Evolutionary conservation across 2,797 vertebrate species (phyloP), one percentile per base, ranked within the genome.

Genomic region (Paedocypris micromegethes): DNA sequence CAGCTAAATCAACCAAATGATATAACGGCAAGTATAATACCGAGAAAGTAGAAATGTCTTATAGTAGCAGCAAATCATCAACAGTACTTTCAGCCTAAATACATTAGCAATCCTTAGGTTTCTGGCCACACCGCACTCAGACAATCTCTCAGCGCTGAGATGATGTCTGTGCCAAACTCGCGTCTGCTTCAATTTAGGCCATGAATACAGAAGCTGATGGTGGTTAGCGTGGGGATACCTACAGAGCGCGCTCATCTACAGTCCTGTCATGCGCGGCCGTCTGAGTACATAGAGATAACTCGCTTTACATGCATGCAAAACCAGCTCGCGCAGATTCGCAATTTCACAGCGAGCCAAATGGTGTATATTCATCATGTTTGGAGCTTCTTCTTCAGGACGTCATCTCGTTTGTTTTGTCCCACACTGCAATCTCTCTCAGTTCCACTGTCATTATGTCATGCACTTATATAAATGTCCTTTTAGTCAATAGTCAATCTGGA

Each of bases 281-380:
- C 67, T 62, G 55, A 55, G 49, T 5, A 44, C 58, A 51, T 45
- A 41, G 57, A 65, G 69, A 75, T 78, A 68, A 70, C 52, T 39
- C 23, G 23, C 43, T 66, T 48, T 57, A 53, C 69, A 44, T 59
- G 49, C 66, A 66, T 9, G 41, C 46, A 58, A 66, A 75, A 47
- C 23, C 70, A 51, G 47, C 41, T 58, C 47, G 61, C 57, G 54
- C 66, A 44, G 50, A 63, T 44, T 70, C 59, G 45, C 67, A 55
- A 49, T 56, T 63, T 69, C 41, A 42, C 60, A 58, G 43, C 41
- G 49, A 65, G 63, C 23, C 5, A 55, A 38, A 41, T 7, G 59
- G 68, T 68, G 65, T 58, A 50, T 59, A 58, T 53, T 56, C 53
- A 61, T 62, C 51, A 6, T 23, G 50, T 40, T 42, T 56, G 38